Percentiles rank a stretch among this genome's conserved stretches.
Evolutionary conservation across 2,888 invertebrate species (phyloP).

Genomic region (Anorthoa munda): DNA sequence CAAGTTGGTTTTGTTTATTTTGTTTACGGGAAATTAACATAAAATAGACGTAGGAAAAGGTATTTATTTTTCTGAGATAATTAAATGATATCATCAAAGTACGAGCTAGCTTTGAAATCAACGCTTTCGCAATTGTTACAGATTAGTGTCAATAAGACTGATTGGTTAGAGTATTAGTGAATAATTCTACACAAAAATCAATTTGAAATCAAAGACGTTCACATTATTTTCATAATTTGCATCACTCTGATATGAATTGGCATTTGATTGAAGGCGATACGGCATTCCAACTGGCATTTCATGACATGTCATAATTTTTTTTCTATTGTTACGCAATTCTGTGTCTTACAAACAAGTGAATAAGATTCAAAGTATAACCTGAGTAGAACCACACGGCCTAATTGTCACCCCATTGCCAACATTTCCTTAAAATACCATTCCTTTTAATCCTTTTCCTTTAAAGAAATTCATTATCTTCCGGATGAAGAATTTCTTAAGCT

Average conservation of each 20-base stretch:
- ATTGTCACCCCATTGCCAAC: conserved; percentile 29
- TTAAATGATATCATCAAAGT: neutral
- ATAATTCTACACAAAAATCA: neutral
- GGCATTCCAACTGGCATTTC: neutral
- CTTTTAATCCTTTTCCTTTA: conserved; percentile 47
- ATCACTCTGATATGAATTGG: neutral
- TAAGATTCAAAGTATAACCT: neutral
- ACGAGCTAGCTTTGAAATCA: neutral
- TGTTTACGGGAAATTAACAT: conserved; percentile 13
- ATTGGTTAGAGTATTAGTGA: neutral
- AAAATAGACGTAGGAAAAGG: neutral
- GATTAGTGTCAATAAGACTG: neutral
- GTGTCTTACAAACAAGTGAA: neutral
- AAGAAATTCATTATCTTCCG: conserved; percentile 55
- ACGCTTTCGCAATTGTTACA: neutral
- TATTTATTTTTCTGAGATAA: neutral
- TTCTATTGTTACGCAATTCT: neutral
- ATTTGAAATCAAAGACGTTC: neutral
- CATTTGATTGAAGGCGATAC: neutral
- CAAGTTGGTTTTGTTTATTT: conserved; percentile 47
- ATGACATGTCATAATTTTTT: neutral
- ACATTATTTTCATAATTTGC: neutral
- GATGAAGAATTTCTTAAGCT: conserved; percentile 61
- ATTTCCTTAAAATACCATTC: conserved; percentile 32
- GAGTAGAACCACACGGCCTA: conserved; percentile 2